These are phyloP conservation scores for Aspiorhynchus laticeps DNA, from an alignment of 2,113 vertebrate genomes.

Conservation along the genomic window DNA sequence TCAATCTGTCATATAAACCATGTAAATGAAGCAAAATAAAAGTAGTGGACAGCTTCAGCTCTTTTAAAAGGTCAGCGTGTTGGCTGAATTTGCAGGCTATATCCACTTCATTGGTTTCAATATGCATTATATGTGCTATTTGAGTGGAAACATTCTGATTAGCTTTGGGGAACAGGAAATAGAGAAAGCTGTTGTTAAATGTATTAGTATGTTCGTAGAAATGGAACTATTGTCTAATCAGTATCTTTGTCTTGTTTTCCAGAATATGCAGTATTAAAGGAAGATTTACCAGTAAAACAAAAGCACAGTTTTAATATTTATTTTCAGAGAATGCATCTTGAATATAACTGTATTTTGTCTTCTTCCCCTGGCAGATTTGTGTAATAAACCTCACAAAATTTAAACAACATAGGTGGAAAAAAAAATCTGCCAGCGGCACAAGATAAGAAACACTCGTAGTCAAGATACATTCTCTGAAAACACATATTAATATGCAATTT, in stretches of 20 bases:
- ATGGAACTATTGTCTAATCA: background rate
- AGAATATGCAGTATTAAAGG: background rate
- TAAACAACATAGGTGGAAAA: background rate
- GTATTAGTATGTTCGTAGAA: no score
- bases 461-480: background rate
- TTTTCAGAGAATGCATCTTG: background rate
- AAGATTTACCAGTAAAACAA: background rate
- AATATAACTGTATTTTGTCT: background rate
- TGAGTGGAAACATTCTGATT: slow-evolving; percentile 1
- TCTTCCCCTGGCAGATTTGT: background rate
- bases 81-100: background rate
- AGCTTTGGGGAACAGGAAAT: background rate
- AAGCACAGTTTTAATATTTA: background rate
- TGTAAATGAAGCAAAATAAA: slow-evolving; percentile 21
- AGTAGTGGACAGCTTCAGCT: slow-evolving; percentile 4
- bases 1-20: slow-evolving; percentile 21
- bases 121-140: slow-evolving; percentile 22
- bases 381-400: background rate
- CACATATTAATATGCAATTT: slow-evolving; percentile 3
- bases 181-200: background rate
- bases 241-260: background rate
- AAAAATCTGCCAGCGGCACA: background rate
- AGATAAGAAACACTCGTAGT: background rate
- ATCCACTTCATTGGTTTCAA: slow-evolving; percentile 28
- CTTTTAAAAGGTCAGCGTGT: slow-evolving; percentile 38